Base-by-base conservation (phyloP, 2,888 invertebrate species). In the Andrena hattorfiana region DNA sequence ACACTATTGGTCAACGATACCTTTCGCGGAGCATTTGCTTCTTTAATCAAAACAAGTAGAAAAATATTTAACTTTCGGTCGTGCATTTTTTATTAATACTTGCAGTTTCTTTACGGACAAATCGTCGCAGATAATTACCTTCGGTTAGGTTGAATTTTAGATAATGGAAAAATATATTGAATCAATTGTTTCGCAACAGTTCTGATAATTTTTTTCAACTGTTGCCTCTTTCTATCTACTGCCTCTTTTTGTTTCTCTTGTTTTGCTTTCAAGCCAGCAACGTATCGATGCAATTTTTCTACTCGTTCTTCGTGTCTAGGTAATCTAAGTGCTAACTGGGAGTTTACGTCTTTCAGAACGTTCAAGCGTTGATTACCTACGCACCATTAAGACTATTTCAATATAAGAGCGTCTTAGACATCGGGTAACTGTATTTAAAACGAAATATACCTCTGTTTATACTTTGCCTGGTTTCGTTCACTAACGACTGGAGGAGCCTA, bases 131-230 rank as follows among this genome's bases (percentile, higher is more conserved):
- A 35, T 60, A 20, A 28, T 68, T 77, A 95, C 95, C 94, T 94
- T 91, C 93, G 94, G 54, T 92, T 92, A 56, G 95, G 94, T 89
- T 95, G 94, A 78, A 95, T 94, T 91, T 94, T 94, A 26, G 94
- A 93, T 81, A 97, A 96, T 6, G 97, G 97, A 94, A 97, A 97
- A 90, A 97, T 96, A 89, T 95, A 96, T 77, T 96, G 94, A 56
- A 96, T 95, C 71, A 97, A 94, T 91, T 97, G 96, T 77, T 96
- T 94, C 59, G 96, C 95, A 85, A 96, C 95, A 64, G 94, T 93
- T 78, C 95, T 94, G 6, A 95, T 95, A 26, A 95, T 93, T 87
- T 94, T 94, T 89, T 96, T 96, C 32, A 97, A 93, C 85, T 95
- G 94, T 28, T 95, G 94, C 82, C 95, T 94, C 77, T 95, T 94